These are phyloP conservation scores for Phataginus tetradactyla DNA, from an alignment of 2,797 vertebrate species.

Conservation along the genomic window DNA sequence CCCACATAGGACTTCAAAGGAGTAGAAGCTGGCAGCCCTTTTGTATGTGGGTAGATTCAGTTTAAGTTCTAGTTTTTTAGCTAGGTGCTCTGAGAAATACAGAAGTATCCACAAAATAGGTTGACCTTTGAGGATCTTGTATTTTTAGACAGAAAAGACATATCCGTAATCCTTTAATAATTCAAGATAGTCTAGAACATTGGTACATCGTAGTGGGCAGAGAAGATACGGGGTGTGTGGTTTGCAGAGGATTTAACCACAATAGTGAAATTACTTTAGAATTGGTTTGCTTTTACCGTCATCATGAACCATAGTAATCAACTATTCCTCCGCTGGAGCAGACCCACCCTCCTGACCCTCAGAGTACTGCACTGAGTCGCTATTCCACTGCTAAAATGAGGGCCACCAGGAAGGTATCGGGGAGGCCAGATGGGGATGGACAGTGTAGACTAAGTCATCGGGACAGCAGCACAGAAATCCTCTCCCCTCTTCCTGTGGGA, in stretches of 20 bases:
- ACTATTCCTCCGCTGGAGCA: not conserved
- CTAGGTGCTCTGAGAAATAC: not conserved
- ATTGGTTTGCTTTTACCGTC: not conserved
- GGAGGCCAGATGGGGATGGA: not conserved
- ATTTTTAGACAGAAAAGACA: not conserved
- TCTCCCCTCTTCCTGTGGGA: not conserved
- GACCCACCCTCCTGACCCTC: not conserved
- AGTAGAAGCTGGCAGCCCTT: not conserved
- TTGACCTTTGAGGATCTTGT: not conserved
- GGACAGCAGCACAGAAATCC: not conserved
- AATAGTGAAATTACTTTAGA: not conserved
- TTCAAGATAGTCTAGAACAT: not conserved
- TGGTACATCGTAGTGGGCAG: fast-evolving
- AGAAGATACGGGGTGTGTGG: not conserved
- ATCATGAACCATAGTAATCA: not conserved
- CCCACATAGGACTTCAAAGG: not conserved
- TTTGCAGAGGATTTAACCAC: not conserved
- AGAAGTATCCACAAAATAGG: not conserved
- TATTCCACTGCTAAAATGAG: not conserved
- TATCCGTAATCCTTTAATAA: not conserved
- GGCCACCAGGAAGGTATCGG: not conserved
- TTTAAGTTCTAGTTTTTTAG: not conserved
- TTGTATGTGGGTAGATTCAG: not conserved
- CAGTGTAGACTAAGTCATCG: not conserved
- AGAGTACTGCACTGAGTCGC: not conserved